A percentile compares a stretch with the other conserved stretches of the same genome.
These are phyloP conservation scores for Chlorops oryzae DNA, from an alignment of 1,140 invertebrate species.

Conservation along the genomic window DNA sequence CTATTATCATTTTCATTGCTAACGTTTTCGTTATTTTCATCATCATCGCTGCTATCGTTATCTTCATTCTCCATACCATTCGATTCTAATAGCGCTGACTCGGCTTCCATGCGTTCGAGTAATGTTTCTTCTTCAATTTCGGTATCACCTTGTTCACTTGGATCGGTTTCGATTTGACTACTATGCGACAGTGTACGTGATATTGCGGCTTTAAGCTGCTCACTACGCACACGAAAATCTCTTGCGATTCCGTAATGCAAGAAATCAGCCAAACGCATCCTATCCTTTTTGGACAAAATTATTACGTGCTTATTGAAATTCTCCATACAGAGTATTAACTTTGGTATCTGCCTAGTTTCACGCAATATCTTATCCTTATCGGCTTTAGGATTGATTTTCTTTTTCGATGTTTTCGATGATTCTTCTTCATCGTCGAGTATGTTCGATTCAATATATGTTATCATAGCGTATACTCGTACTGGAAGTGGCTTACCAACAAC, in stretches of 20 bases:
- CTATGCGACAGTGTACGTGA: slow-evolving; percentile 42
- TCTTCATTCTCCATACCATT: too few species aligned
- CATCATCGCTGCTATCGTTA: background rate
- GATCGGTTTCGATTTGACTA: slow-evolving; percentile 24
- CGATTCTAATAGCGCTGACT: background rate
- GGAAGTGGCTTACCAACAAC: slow-evolving; percentile 54
- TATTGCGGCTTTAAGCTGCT: slow-evolving; percentile 48
- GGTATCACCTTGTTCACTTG: slow-evolving; percentile 18
- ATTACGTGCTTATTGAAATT: slow-evolving; percentile 56
- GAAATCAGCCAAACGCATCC: slow-evolving; percentile 51
- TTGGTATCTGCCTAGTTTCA: slow-evolving; percentile 55
- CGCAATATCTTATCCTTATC: slow-evolving; percentile 55
- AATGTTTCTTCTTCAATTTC: slow-evolving; percentile 9
- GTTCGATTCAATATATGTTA: slow-evolving; percentile 52
- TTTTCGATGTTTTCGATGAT: slow-evolving; percentile 18
- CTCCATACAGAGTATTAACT: slow-evolving; percentile 55
- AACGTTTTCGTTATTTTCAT: background rate
- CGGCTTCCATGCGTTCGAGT: background rate
- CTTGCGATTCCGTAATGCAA: slow-evolving; percentile 53
- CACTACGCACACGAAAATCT: slow-evolving; percentile 54
- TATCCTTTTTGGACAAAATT: slow-evolving; percentile 54
- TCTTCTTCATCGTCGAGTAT: slow-evolving; percentile 32
- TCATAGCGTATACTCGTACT: slow-evolving; percentile 52
- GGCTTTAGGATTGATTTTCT: slow-evolving; percentile 35
- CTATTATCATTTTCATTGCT: background rate